phyloP scores from a whole-genome alignment of 2,797 vertebrate species.

The Pipistrellus kuhlii region DNA sequence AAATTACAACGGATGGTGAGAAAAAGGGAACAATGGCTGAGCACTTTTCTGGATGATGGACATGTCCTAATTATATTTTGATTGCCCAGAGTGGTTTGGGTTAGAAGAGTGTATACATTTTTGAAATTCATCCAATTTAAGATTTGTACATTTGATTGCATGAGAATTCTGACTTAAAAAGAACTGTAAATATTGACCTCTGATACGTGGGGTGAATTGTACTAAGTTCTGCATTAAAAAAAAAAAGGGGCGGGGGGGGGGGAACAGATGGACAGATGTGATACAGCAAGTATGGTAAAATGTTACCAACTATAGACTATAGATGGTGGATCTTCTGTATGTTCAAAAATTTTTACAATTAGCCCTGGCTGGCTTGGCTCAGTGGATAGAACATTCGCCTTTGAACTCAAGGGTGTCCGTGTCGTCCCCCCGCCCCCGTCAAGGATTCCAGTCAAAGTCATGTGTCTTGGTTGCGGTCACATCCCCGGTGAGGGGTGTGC shows the following conservation, averaged over 20 bases:
- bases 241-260: neutral
- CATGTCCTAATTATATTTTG: neutral
- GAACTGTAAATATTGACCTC: neutral
- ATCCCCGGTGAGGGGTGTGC: no score
- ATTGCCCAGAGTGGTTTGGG: neutral
- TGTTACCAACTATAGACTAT: neutral
- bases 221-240: neutral
- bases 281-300: neutral
- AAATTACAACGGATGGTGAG: neutral
- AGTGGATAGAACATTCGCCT: no score
- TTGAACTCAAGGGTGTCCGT: no score
- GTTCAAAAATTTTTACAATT: neutral
- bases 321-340: neutral
- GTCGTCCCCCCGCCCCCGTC: no score
- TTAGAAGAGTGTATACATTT: neutral
- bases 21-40: neutral
- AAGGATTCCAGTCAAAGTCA: no score
- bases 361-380: no score
- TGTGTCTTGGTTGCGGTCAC: no score
- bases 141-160: neutral
- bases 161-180: neutral
- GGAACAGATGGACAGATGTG: neutral
- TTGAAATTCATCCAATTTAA: neutral
- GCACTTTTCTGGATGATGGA: neutral
- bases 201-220: neutral